These are phyloP conservation scores for Heliconius nattereri DNA, from an alignment of 1,140 invertebrate species.

Conservation along the genomic window DNA sequence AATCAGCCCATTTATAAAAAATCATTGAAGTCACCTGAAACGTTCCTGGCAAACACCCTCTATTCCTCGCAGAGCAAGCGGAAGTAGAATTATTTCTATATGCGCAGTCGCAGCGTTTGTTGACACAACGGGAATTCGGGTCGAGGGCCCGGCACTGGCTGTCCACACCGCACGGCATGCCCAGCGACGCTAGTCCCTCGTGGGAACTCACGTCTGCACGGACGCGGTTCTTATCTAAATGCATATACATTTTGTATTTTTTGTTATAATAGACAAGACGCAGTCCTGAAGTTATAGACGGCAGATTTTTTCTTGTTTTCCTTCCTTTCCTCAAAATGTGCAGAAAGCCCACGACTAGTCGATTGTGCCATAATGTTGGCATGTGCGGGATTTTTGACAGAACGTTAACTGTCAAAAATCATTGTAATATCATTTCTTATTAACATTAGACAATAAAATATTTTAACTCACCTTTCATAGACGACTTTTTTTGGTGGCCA, in stretches of 20 bases:
- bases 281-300: too few species aligned
- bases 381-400: too few species aligned
- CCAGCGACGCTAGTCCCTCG: conserved; percentile 86
- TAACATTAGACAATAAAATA: too few species aligned
- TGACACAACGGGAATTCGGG: conserved; percentile 88
- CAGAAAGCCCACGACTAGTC: too few species aligned
- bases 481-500: conserved; percentile 72
- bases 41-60: conserved; percentile 90
- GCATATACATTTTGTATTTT: too few species aligned
- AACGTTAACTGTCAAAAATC: too few species aligned
- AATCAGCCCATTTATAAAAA: not conserved
- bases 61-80: conserved; percentile 86
- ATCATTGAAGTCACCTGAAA: conserved; percentile 85
- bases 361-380: too few species aligned
- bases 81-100: conserved; percentile 78
- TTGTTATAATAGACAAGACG: too few species aligned
- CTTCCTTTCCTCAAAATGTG: too few species aligned
- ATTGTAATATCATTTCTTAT: not conserved
- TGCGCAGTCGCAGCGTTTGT: conserved; percentile 90
- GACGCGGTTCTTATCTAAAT: conserved; percentile 69
- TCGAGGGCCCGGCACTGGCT: conserved; percentile 91
- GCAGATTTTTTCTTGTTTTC: too few species aligned
- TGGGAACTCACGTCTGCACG: conserved; percentile 57
- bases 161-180: conserved; percentile 87
- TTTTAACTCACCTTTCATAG: conserved; percentile 61